These are phyloP conservation scores for Euleptes europaea DNA, from an alignment of 2,113 vertebrate species.

Conservation along the genomic window DNA sequence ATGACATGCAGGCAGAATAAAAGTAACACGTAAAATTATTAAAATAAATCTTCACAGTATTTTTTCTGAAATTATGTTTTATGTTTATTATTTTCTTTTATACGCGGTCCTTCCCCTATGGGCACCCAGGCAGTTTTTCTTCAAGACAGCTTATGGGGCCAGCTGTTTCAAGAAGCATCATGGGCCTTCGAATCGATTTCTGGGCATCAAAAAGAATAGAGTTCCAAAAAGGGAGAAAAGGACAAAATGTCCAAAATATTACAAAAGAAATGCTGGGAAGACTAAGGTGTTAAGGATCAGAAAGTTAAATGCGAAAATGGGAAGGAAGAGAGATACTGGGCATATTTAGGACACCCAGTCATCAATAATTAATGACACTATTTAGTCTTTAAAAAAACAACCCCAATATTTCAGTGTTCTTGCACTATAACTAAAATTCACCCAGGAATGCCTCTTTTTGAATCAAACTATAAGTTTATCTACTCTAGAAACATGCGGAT, in stretches of 20 bases:
- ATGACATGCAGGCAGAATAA: neutral
- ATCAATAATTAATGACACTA: slow-evolving; percentile 8
- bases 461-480: neutral
- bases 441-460: slow-evolving; percentile 19
- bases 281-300: neutral
- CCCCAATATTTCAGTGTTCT: neutral
- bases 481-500: neutral
- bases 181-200: no score
- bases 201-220: neutral
- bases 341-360: neutral
- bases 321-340: neutral
- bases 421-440: neutral
- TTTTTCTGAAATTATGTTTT: neutral
- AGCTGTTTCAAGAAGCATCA: neutral
- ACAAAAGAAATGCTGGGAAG: slow-evolving; percentile 33
- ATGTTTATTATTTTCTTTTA: neutral
- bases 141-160: neutral
- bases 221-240: neutral
- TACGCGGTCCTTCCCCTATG: neutral
- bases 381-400: neutral
- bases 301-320: neutral
- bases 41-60: neutral
- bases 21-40: neutral
- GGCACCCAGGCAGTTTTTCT: neutral
- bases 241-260: neutral